Evolutionary conservation across 2,888 invertebrate species (phyloP).

Genomic region (Acleris cristana): DNA sequence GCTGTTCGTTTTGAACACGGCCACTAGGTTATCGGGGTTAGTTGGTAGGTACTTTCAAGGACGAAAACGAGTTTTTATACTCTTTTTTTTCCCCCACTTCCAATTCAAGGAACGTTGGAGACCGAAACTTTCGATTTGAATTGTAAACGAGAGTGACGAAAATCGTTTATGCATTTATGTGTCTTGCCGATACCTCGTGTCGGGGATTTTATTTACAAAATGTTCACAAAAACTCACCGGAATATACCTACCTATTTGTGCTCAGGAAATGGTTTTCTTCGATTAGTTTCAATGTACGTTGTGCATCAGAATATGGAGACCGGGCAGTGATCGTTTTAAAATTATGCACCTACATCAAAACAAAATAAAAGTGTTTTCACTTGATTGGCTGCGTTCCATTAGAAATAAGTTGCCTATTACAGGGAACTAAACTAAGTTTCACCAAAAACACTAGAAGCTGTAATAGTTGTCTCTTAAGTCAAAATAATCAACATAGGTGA

Average conservation of each 20-base stretch:
- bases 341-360: too few relatives aligned
- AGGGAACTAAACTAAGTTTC: too few relatives aligned
- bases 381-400: too few relatives aligned
- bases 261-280: conserved; percentile 14
- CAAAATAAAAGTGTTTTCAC: too few relatives aligned
- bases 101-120: conserved; percentile 44
- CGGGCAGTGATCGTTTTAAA: not conserved
- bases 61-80: conserved; percentile 50
- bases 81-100: conserved; percentile 49
- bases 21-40: conserved; percentile 65
- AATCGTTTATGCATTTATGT: conserved; percentile 68
- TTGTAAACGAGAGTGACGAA: conserved; percentile 69
- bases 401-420: too few relatives aligned
- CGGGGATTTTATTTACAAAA: conserved; percentile 69
- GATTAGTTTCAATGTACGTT: conserved; percentile 19
- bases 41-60: conserved; percentile 52
- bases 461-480: too few relatives aligned
- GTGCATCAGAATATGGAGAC: conserved; percentile 8
- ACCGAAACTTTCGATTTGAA: conserved; percentile 59
- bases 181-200: conserved; percentile 45
- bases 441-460: too few relatives aligned
- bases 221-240: conserved; percentile 21
- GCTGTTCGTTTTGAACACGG: conserved; percentile 48
- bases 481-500: too few relatives aligned
- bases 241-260: conserved; percentile 10